Base-by-base conservation (phyloP, 2,797 vertebrate genomes). In the Sebastes trivittatus region DNA sequence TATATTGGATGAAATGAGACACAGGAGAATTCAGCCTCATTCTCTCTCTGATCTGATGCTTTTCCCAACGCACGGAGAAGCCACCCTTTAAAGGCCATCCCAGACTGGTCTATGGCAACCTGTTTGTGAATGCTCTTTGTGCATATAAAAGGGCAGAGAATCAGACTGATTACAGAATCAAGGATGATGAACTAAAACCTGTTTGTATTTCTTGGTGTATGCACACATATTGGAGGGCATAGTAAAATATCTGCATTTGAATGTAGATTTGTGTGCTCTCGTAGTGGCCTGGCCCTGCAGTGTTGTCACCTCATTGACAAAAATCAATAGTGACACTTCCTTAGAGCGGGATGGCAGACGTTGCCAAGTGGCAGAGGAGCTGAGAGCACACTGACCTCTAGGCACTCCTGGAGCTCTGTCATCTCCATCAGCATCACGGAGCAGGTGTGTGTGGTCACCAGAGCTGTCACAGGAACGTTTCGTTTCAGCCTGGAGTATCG, bases 1-100 rank as follows among this genome's bases (percentile, higher is more conserved):
- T 92, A 88, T 93, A 95, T 93, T 92, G 90, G 87, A 84, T 83
- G 78, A 88, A 94, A 95, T 88, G 90, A 92, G 87, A 86, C 91
- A 80, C 87, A 25, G 65, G 90, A 91, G 93, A 88, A 89, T 87
- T 87, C 84, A 83, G 69, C 72, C 84, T 88, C 78, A 70, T 83
- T 38, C 77, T 87, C 77, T 69, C 85, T 92, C 88, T 88, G 88
- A 91, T 93, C 86, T 80, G 82, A 87, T 82, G 77, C 74, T 87
- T 87, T 86, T 84, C 86, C 88, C 79, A 79, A 78, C 22, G 77
- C 72, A 87, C 66, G 79, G 80, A 90, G 46, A 49, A 13, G 84
- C 62, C 72, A 70, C 55, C 86, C 81, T 90, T 88, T 88, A 82
- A 91, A 69, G 86, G 85, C 70, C 68, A 78, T 89, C 83, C 30